Conservation (phyloP, 2,113 vertebrate genomes). For the Pterocles orientalis region DNA sequence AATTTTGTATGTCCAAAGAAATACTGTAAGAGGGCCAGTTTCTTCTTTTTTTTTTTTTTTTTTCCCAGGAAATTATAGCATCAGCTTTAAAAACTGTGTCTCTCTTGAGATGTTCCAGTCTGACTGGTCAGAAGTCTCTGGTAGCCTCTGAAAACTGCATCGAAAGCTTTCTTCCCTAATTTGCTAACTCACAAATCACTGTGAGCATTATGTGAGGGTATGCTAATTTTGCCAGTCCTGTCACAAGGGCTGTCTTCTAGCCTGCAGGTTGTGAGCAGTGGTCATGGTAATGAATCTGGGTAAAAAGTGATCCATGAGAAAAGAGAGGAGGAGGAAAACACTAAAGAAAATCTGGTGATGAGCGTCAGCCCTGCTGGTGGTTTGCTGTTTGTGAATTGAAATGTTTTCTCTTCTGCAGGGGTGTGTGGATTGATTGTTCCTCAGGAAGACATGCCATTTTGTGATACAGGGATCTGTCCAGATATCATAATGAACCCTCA, state of each 20-base stretch:
- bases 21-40: neutral
- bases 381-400: conserved; percentile 5
- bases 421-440: conserved; percentile 97
- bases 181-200: conserved; percentile 12
- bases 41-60: neutral
- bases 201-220: neutral
- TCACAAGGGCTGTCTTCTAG: neutral
- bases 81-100: neutral
- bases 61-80: neutral
- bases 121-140: neutral
- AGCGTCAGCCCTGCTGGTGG: conserved; percentile 15
- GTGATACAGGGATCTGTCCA: conserved; percentile 95
- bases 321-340: conserved; percentile 41
- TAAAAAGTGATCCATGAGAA: conserved; percentile 34
- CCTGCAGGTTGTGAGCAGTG: neutral
- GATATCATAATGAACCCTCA: conserved; percentile 99
- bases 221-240: conserved; percentile 31
- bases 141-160: neutral
- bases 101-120: neutral
- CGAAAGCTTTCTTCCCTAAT: conserved; percentile 18
- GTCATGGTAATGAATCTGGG: conserved; percentile 57
- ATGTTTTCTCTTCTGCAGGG: conserved; percentile 79
- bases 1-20: neutral
- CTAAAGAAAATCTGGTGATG: conserved; percentile 32
- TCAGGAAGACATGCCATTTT: conserved; percentile 99